Conservation (phyloP, 1,140 invertebrate species). For the Listronotus bonariensis region DNA sequence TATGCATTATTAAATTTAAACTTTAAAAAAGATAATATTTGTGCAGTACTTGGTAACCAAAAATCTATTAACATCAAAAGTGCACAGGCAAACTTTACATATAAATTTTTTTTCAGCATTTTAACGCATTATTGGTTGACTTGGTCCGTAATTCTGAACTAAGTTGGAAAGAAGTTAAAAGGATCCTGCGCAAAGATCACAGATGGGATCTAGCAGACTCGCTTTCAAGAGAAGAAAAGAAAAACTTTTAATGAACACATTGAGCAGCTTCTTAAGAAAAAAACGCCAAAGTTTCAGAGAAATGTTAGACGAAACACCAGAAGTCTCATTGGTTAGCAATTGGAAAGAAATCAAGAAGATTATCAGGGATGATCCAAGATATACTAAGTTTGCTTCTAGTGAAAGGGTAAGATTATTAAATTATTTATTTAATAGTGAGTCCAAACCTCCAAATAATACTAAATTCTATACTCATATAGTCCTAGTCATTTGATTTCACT, state of each 20-base stretch:
- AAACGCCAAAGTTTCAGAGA: conserved; percentile 93
- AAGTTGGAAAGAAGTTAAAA: conserved; percentile 93
- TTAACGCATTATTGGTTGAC: conserved; percentile 93
- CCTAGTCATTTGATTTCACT: too few species aligned
- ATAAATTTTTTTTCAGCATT: conserved; percentile 68
- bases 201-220: conserved; percentile 89
- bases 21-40: too few species aligned
- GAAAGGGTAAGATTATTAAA: conserved; percentile 79
- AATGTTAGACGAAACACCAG: conserved; percentile 73
- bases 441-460: too few species aligned
- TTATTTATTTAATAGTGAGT: too few species aligned
- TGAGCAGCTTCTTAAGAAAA: conserved; percentile 79
- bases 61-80: too few species aligned
- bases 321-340: conserved; percentile 77
- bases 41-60: too few species aligned
- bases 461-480: too few species aligned
- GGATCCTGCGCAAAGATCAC: conserved; percentile 92
- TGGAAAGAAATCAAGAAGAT: conserved; percentile 93
- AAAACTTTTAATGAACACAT: conserved; percentile 87
- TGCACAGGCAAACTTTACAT: not conserved
- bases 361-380: conserved; percentile 90
- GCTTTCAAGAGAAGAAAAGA: conserved; percentile 90
- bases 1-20: too few species aligned
- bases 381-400: conserved; percentile 87
- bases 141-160: conserved; percentile 90